Base-by-base conservation (phyloP, 1,140 invertebrate genomes). In the Hyphantria cunea region DNA sequence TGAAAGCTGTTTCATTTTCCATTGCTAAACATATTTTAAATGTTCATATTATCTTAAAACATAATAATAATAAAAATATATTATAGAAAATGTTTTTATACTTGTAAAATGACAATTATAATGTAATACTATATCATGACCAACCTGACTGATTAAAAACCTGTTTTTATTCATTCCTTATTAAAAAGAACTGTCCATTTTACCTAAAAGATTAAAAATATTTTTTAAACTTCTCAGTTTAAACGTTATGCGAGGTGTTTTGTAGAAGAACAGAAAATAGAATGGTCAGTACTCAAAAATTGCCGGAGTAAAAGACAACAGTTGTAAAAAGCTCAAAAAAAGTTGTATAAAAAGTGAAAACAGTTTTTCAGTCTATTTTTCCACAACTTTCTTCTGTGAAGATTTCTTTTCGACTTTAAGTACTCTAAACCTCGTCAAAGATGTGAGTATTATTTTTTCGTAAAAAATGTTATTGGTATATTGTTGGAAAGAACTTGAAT, bases 241-340 rank as follows among this genome's bases (percentile, higher is more conserved):
- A 64, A 72, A 76, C 52, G 7, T 4, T 3, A 51, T 51, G 55
- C 48, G 68, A 77, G 68, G 59, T 66, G 66, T 70, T 70, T 8
- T 78, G 64, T 77, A 76, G 56, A 72, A 72, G 52, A 13, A 13
- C 15, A 50, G 56, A 11, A 11, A 15, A 9, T 0, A 33, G 13
- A 12, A 32, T 3, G 48, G 49, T 65, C 72, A 85, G 80, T 85
- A 70, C 70, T 73, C 73, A 69, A 61, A 83, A 85, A 83, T 83
- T 76, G 50, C 72, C 61, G 56, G 68, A 61, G 73, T 72, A 66
- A 64, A 64, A 71, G 45, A 75, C 56, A 74, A 1, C 53, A 67
- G 48, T 11, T 31, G 7, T 47, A 70, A 81, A 81, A 80, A 74
- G 9, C 17, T n/a, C 45, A 31, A 68, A 75, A 78, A 84, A 80